Evolutionary conservation across 2,113 vertebrate genomes (phyloP), one percentile per base, ranked within the genome.

Genomic region (Tupaia chinensis): DNA sequence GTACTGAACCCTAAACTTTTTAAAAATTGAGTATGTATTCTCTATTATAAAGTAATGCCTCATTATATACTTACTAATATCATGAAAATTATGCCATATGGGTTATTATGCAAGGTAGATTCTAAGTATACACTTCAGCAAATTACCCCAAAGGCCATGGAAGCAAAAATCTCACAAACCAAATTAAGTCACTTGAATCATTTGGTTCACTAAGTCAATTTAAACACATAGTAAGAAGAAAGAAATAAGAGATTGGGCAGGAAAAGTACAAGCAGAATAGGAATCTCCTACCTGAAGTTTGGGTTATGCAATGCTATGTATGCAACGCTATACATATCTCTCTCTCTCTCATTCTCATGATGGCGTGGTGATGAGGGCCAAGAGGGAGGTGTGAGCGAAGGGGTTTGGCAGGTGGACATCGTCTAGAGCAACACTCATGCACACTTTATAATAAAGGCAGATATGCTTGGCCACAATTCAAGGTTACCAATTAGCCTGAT

Each of bases 181-280:
- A 94, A 93, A 96, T 89, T 93, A 95, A 82, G 69, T 91, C 29
- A 53, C 32, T 70, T 89, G 58, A 94, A 83, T 96, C 9, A 80
- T 53, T 87, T 68, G 20, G 44, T 91, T 95, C 86, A 89, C 93
- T 93, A 95, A 94, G 65, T 95, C 29, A 77, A 73, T 89, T 87
- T 96, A 95, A 87, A 89, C 15, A 44, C 61, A 90, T 19, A 83
- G 61, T 79, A 80, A 93, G 73, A 86, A 87, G 78, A 97, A 79
- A 95, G 81, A 86, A 69, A 15, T 17, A 60, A 80, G 58, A 79
- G 29, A 83, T 87, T 10, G 22, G 76, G 56, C 9, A 91, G 54
- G 66, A 85, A 76, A 94, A 68, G 7, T 13, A 6, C 34, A 60
- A 87, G 29, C 54, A 78, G 6, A 89, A 20, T 32, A 84, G 16